These are phyloP conservation scores for Tetramorium bicarinatum DNA, from an alignment of 2,888 invertebrate species.

Conservation along the genomic window DNA sequence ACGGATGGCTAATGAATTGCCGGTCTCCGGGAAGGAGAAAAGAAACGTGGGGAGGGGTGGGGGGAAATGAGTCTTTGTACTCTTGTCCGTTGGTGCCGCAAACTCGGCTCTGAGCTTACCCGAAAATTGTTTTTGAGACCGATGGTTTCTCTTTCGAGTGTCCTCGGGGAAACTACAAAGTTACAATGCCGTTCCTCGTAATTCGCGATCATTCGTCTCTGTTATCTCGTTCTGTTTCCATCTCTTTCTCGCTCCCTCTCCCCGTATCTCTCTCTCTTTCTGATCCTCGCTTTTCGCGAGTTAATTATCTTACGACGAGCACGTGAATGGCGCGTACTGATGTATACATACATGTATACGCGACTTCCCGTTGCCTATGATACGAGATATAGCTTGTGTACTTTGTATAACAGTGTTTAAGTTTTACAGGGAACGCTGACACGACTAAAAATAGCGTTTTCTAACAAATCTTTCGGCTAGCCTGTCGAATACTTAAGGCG, in stretches of 20 bases:
- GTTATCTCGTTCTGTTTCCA: neutral
- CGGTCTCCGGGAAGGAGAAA: too few species aligned
- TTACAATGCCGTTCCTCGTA: neutral
- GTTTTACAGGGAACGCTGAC: slow-evolving; percentile 28
- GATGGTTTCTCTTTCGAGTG: slow-evolving; percentile 60
- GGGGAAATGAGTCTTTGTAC: too few species aligned
- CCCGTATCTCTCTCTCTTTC: neutral
- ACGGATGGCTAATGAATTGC: too few species aligned
- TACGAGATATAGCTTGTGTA: slow-evolving; percentile 43
- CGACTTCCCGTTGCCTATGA: slow-evolving; percentile 53
- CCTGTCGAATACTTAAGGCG: neutral
- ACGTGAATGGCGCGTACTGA: slow-evolving; percentile 50
- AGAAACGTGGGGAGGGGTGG: too few species aligned
- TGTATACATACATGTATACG: slow-evolving; percentile 33
- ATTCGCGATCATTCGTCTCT: slow-evolving; percentile 10
- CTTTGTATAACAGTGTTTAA: slow-evolving; percentile 30
- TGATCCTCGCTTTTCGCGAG: slow-evolving; percentile 15
- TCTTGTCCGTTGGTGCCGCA: too few species aligned
- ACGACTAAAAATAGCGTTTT: slow-evolving; percentile 40
- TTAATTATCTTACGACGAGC: slow-evolving; percentile 50
- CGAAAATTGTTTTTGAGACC: slow-evolving; percentile 49
- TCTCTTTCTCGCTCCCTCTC: neutral
- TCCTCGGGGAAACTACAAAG: slow-evolving; percentile 32
- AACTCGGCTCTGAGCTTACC: too few species aligned
- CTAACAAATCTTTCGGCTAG: slow-evolving; percentile 23